phyloP scores from a whole-genome alignment of 2,888 invertebrate genomes.

The Meandrusa payeni region DNA sequence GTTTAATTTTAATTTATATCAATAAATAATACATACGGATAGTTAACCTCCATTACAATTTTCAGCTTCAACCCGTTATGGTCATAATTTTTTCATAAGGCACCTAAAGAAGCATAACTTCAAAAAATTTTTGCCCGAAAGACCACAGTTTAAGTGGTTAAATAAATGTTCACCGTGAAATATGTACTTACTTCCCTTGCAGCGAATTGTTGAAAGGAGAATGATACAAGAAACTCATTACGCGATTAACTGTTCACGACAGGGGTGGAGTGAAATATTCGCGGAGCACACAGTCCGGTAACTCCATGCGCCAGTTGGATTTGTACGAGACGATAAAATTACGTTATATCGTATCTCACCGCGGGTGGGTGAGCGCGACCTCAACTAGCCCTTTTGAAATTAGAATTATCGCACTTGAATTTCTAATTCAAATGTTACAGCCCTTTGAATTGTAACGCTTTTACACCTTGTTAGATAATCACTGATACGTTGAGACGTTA shows the following conservation, averaged over 20 bases:
- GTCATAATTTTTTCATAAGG: too few relatives aligned
- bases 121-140: too few relatives aligned
- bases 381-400: constrained; percentile 19
- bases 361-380: constrained; percentile 39
- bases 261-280: constrained; percentile 49
- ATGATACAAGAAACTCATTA: constrained; percentile 50
- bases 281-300: constrained; percentile 44
- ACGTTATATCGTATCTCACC: constrained; percentile 43
- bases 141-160: too few relatives aligned
- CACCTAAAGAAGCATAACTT: too few relatives aligned
- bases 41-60: too few relatives aligned
- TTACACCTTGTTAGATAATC: too few relatives aligned
- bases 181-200: background rate
- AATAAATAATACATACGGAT: too few relatives aligned
- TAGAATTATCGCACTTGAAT: constrained; percentile 26
- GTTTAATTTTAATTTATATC: too few relatives aligned
- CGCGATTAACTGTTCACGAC: constrained; percentile 51
- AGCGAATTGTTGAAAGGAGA: constrained; percentile 25
- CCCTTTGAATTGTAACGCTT: constrained; percentile 1
- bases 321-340: constrained; percentile 47
- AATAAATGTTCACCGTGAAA: too few relatives aligned
- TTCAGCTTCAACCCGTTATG: too few relatives aligned
- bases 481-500: too few relatives aligned
- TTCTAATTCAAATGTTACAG: constrained; percentile 25
- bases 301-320: constrained; percentile 49